Conservation (phyloP, 2,888 invertebrate genomes). For the Hanleya hanleyi region DNA sequence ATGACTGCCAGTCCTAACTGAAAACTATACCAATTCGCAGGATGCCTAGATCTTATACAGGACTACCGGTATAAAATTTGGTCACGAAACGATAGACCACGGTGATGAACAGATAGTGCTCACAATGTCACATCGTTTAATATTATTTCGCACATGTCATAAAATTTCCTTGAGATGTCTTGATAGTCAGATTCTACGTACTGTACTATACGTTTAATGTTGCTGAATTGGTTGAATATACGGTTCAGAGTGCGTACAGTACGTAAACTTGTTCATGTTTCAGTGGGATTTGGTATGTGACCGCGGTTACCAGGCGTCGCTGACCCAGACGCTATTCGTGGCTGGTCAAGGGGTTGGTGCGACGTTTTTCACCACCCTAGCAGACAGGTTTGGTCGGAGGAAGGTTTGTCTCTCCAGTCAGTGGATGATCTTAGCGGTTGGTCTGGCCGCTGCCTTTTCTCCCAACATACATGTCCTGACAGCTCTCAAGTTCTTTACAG, state of each 20-base stretch:
- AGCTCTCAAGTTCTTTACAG: not conserved
- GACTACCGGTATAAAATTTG: too few relatives aligned
- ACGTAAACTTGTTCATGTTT: not conserved
- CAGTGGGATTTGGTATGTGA: slow-evolving; percentile 14
- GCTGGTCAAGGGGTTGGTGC: not conserved
- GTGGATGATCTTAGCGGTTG: not conserved
- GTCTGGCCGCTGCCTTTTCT: not conserved
- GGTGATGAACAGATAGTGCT: too few relatives aligned
- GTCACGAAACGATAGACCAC: too few relatives aligned
- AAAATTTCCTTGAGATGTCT: too few relatives aligned
- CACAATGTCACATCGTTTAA: too few relatives aligned
- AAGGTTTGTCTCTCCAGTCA: not conserved
- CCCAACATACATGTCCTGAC: not conserved
- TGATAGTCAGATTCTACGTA: too few relatives aligned
- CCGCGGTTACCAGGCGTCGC: not conserved
- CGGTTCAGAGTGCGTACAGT: not conserved
- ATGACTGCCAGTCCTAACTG: too few relatives aligned
- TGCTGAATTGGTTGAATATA: not conserved
- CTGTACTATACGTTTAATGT: too few relatives aligned
- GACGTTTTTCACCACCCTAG: not conserved
- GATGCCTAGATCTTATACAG: too few relatives aligned
- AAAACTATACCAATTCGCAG: too few relatives aligned
- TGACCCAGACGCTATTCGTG: not conserved
- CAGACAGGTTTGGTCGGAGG: slow-evolving; percentile 5
- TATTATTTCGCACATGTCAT: too few relatives aligned